Conservation (phyloP, 2,113 vertebrate species). For the Emydura subglobosa region DNA sequence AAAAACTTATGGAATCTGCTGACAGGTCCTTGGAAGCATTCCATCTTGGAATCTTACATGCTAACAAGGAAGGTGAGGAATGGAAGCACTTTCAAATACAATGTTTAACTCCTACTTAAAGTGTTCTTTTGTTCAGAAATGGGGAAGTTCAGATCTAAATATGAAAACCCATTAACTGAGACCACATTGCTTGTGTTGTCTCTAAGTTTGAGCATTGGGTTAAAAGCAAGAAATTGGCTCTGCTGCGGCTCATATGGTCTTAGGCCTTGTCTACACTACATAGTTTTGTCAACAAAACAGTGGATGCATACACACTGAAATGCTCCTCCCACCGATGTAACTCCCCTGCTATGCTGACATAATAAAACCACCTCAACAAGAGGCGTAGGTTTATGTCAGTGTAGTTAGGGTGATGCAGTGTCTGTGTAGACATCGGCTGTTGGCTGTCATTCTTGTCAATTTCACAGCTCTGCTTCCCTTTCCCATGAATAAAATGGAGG, state of each 20-base stretch:
- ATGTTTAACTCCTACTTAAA: not conserved
- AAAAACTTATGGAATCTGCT: not conserved
- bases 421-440: too few species aligned
- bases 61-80: not conserved
- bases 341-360: too few species aligned
- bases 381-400: too few species aligned
- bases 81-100: not conserved
- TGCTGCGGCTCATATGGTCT: not conserved
- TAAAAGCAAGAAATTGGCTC: not conserved
- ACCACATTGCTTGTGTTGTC: not conserved
- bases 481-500: not conserved
- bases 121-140: not conserved
- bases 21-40: not conserved
- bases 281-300: too few species aligned
- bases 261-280: not conserved
- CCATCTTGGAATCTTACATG: not conserved
- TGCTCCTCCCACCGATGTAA: too few species aligned
- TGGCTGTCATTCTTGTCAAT: too few species aligned
- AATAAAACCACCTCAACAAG: too few species aligned
- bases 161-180: not conserved
- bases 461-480: not conserved
- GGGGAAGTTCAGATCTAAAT: not conserved
- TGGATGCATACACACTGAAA: too few species aligned
- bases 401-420: too few species aligned
- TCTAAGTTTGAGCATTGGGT: not conserved